Conservation (phyloP, 2,797 vertebrate species). For the Cichlasoma orientale region DNA sequence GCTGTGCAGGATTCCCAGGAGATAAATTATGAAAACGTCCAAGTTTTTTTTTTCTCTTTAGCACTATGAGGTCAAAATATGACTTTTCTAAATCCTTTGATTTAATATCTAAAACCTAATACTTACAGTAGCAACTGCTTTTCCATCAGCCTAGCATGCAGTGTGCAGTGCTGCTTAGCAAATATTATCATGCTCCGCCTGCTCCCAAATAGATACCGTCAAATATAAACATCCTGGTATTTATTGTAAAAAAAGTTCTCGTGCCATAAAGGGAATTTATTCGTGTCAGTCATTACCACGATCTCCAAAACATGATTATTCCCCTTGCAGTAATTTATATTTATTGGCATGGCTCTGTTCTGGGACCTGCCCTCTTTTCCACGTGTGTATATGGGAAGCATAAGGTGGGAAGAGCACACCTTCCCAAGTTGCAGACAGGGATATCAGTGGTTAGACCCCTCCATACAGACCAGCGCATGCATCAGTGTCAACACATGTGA, state of each 20-base stretch:
- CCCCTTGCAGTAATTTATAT: not conserved
- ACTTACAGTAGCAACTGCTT: not conserved
- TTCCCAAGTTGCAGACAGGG: not conserved
- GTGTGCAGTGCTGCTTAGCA: not conserved
- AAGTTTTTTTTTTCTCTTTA: too few relatives aligned
- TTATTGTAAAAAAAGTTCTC: not conserved
- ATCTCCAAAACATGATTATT: not conserved
- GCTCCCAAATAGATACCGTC: not conserved
- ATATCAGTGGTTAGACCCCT: not conserved
- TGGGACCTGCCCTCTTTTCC: not conserved
- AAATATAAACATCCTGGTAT: not conserved
- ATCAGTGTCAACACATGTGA: not conserved
- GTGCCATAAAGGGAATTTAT: not conserved
- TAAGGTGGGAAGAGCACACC: too few relatives aligned
- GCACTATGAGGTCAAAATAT: too few relatives aligned
- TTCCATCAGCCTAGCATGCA: accelerated
- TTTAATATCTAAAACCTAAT: too few relatives aligned
- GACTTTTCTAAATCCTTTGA: too few relatives aligned
- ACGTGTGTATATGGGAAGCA: not conserved
- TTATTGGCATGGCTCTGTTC: not conserved
- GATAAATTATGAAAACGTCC: not conserved
- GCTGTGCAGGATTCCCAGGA: not conserved
- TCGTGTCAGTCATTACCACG: not conserved
- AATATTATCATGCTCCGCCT: not conserved
- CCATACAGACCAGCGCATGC: not conserved